phyloP scores from a whole-genome alignment of 2,113 vertebrate genomes.

The Vulpes lagopus region DNA sequence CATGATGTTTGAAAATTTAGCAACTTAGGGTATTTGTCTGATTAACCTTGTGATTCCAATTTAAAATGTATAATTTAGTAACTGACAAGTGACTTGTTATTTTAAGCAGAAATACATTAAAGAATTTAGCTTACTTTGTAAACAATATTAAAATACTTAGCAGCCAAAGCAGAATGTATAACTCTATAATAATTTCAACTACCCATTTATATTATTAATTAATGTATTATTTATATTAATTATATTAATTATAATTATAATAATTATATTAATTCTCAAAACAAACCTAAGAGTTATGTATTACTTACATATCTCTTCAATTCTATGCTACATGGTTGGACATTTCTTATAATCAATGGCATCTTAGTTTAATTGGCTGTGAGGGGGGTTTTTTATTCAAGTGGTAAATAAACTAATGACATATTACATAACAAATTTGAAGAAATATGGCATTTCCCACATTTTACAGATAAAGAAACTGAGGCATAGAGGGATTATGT shows the following conservation, averaged over 20 bases:
- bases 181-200: background rate
- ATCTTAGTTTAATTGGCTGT: background rate
- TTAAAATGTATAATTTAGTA: constrained; percentile 40
- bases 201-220: constrained; percentile 32
- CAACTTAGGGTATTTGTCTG: background rate
- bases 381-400: background rate
- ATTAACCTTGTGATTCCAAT: constrained; percentile 19
- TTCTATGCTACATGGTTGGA: background rate
- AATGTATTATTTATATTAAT: background rate
- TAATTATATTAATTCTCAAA: constrained; percentile 21
- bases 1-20: constrained; percentile 60
- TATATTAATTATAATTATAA: no score
- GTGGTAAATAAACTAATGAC: constrained; percentile 2
- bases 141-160: constrained; percentile 31
- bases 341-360: background rate
- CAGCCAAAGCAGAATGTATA: background rate
- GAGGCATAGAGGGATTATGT: background rate
- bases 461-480: constrained; percentile 6
- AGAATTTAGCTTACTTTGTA: constrained; percentile 1
- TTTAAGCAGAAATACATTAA: constrained; percentile 53
- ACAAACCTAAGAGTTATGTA: background rate
- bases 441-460: background rate
- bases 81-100: background rate
- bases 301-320: constrained; percentile 24
- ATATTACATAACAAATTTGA: background rate